Evolutionary conservation across 2,113 vertebrate genomes (phyloP), one percentile per base, ranked within the genome.

Genomic region (Ceyx melanurus): DNA sequence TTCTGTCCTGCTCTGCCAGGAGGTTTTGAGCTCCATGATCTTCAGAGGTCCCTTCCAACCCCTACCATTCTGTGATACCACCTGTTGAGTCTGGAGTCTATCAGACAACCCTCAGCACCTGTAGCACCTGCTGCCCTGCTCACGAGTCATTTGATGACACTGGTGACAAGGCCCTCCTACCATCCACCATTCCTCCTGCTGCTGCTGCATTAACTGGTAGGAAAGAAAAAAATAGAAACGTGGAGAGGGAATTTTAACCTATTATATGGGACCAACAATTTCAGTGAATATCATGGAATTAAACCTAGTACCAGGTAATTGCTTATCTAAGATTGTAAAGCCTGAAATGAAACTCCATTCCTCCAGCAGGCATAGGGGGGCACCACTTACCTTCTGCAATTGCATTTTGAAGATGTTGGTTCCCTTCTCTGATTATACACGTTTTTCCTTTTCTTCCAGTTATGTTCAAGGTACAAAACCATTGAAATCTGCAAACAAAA

Each of bases 81-180:
- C 13, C 37, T 54, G 53, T 64, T 5, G 48, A 4, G 20, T 35
- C 11, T 45, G 74, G 37, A 37, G 15, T 6, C 21, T 46, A 31
- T 29, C 19, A 29, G 46, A 22, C n/a, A 45, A 2, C 13, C 54
- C 28, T 7, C 0, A 2, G 9, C 6, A 50, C 28, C 40, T 2
- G 2, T 6, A 75, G 62, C 48, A 11, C 10, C 50, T 21, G 37
- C 35, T 18, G 42, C 43, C 23, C 40, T 7, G 60, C 23, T 31
- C 43, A 4, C 0, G 13, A 35, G 42, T n/a, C 5, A 2, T 0
- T 60, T 37, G 13, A 0, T 15, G 5, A 7, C 2, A 0, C 0
- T 5, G 25, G 17, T 19, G 5, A 11, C n/a, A 5, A 9, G 9
- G 54, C 45, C 37, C 43, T 28, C 42, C 54, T 11, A 2, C 0